Conservation (phyloP, 2,888 invertebrate species). For the Euplagia quadripunctaria region DNA sequence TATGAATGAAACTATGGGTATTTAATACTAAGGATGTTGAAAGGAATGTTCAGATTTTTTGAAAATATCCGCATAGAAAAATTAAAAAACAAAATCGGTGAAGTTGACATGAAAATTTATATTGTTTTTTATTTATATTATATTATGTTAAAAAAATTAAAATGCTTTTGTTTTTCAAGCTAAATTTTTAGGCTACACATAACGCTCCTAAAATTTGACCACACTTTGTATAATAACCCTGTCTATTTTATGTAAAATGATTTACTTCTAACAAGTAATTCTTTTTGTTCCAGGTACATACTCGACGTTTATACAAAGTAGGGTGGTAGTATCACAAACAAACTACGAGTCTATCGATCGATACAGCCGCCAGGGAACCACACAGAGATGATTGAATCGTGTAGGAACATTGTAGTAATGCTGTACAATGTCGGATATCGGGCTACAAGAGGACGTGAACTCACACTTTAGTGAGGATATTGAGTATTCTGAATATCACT, state of each 20-base stretch:
- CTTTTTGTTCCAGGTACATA: conserved; percentile 53
- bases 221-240: too few relatives aligned
- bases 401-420: conserved; percentile 18
- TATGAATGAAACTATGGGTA: too few relatives aligned
- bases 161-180: too few relatives aligned
- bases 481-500: neutral
- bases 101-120: too few relatives aligned
- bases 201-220: too few relatives aligned
- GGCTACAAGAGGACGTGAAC: neutral
- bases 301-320: neutral
- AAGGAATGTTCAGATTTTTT: too few relatives aligned
- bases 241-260: neutral
- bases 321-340: conserved; percentile 10
- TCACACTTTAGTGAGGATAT: neutral
- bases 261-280: conserved; percentile 29
- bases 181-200: too few relatives aligned
- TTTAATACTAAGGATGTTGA: too few relatives aligned
- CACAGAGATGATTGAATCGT: conserved; percentile 23
- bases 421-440: conserved; percentile 10
- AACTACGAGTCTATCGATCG: conserved; percentile 25
- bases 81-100: too few relatives aligned
- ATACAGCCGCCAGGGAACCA: conserved; percentile 12
- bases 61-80: too few relatives aligned
- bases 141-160: too few relatives aligned
- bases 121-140: too few relatives aligned